Percentiles rank a stretch among this genome's conserved stretches.
Evolutionary conservation across 2,113 vertebrate species (phyloP).

Genomic region (Lonchura striata): DNA sequence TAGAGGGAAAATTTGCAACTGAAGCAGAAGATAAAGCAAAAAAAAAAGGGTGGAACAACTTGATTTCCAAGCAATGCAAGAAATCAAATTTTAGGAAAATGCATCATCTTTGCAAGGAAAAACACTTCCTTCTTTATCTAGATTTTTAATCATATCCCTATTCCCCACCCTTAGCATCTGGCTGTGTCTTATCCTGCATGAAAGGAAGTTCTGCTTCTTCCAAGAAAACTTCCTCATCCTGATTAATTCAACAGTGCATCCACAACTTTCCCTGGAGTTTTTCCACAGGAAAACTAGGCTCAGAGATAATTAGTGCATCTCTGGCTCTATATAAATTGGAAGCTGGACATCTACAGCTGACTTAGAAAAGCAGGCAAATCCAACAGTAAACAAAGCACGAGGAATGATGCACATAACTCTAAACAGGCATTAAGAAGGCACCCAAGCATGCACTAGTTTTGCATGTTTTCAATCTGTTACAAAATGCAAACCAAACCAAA

Average conservation of each 20-base stretch:
- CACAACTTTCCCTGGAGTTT: slow-evolving; percentile 34
- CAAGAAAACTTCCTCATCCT: slow-evolving; percentile 66
- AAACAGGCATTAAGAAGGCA: neutral
- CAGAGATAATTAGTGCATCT: neutral
- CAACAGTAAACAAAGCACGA: neutral
- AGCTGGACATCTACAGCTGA: neutral
- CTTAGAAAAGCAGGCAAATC: neutral
- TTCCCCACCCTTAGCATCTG: slow-evolving; percentile 10
- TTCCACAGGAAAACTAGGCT: neutral
- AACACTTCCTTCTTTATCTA: slow-evolving; percentile 15
- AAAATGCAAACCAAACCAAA: neutral
- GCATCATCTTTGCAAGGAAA: neutral
- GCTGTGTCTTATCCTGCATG: slow-evolving; percentile 15
- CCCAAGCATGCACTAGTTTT: neutral
- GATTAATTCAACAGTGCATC: slow-evolving; percentile 55
- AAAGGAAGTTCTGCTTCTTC: slow-evolving; percentile 69
- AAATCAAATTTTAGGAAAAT: slow-evolving; percentile 28
- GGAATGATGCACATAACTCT: neutral
- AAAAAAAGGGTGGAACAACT: neutral
- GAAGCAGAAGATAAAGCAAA: slow-evolving; percentile 21
- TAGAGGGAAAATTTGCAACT: slow-evolving; percentile 43
- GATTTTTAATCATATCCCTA: neutral
- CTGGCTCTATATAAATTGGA: neutral
- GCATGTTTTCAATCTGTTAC: neutral
- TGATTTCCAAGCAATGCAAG: neutral